phyloP scores from a whole-genome alignment of 2,113 vertebrate genomes.

The Bujurquina vittata region DNA sequence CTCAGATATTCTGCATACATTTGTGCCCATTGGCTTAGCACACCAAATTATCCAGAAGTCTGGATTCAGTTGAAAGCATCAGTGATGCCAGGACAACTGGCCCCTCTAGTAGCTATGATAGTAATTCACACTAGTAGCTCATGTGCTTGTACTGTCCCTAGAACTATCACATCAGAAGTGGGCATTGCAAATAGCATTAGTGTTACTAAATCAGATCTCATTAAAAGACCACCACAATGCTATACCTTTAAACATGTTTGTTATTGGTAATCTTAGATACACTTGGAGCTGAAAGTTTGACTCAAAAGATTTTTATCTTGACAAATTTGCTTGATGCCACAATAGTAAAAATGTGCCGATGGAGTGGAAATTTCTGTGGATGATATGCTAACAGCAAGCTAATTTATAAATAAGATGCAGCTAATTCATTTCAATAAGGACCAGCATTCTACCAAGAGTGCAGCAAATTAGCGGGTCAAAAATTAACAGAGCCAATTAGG shows the following conservation, averaged over 20 bases:
- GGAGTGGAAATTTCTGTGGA: not conserved
- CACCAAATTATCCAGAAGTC: slow-evolving; percentile 6
- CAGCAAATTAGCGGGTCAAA: not conserved
- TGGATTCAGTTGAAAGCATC: slow-evolving; percentile 18
- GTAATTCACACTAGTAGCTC: not conserved
- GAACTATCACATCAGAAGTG: not conserved
- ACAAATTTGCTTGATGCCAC: not conserved
- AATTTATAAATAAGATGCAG: not conserved
- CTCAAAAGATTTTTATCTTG: too few species aligned
- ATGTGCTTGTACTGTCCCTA: too few species aligned
- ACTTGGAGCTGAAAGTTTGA: not conserved
- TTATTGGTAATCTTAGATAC: not conserved
- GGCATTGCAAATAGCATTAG: not conserved
- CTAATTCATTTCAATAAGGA: not conserved
- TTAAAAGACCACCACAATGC: not conserved
- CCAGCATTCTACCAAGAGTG: not conserved
- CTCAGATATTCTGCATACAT: slow-evolving; percentile 26
- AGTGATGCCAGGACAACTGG: not conserved
- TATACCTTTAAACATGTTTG: not conserved
- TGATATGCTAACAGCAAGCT: not conserved
- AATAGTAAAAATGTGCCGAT: not conserved
- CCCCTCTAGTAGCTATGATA: not conserved
- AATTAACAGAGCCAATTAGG: not conserved
- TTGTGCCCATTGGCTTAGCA: not conserved
- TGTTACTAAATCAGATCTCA: not conserved